A percentile compares a stretch with the other conserved stretches of the same genome.
These are phyloP conservation scores for Neocrepidodera transversa DNA, from an alignment of 2,888 invertebrate species.

Conservation along the genomic window DNA sequence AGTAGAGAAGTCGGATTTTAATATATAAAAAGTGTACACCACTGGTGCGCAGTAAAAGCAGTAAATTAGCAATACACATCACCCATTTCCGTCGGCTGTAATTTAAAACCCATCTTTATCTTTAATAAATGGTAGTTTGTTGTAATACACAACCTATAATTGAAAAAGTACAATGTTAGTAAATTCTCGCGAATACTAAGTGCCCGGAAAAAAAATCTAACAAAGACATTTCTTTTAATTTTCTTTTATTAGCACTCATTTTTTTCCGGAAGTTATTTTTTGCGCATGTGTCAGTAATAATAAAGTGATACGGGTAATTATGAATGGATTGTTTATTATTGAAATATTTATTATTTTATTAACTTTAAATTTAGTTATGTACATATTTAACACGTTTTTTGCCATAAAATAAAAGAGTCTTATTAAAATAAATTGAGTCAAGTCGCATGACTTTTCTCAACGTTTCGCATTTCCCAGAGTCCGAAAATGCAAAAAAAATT, in stretches of 20 bases:
- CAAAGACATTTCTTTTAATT: not conserved
- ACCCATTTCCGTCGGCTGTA: conserved; percentile 21
- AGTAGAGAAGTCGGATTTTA: too few species aligned
- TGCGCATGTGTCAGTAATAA: not conserved
- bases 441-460: too few species aligned
- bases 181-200: not conserved
- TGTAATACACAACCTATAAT: conserved; percentile 17
- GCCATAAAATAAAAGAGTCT: too few species aligned
- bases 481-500: too few species aligned
- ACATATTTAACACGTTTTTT: too few species aligned
- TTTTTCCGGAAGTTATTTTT: conserved; percentile 3
- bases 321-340: not conserved
- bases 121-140: conserved; percentile 16
- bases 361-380: too few species aligned
- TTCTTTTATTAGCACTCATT: conserved; percentile 1
- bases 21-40: not conserved
- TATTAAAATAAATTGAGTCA: too few species aligned
- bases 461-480: too few species aligned
- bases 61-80: conserved; percentile 18
- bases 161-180: conserved; percentile 14
- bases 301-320: not conserved
- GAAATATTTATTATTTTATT: too few species aligned
- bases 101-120: conserved; percentile 20
- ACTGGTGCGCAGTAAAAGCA: conserved; percentile 2
- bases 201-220: not conserved